Evolutionary conservation across 2,113 vertebrate species (phyloP).

Genomic region (Burhinus bistriatus): DNA sequence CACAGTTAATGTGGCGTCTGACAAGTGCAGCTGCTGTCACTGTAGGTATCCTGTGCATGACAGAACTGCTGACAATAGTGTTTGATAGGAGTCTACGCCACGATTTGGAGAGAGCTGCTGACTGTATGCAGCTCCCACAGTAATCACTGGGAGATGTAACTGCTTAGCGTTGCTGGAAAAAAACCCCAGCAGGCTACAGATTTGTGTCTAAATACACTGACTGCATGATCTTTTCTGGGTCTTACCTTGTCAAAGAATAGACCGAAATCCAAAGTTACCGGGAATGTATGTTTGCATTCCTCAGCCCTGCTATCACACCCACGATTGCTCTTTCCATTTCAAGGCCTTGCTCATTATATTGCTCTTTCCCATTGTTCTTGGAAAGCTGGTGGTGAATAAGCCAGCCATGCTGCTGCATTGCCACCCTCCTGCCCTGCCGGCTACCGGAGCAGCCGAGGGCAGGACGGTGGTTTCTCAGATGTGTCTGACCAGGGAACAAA

Average conservation of each 20-base stretch:
- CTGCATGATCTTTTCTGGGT: neutral
- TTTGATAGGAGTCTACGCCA: neutral
- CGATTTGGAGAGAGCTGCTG: neutral
- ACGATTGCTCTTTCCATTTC: neutral
- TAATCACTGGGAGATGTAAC: neutral
- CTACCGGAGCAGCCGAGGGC: fast-evolving
- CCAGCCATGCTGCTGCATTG: neutral
- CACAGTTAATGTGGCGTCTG: neutral
- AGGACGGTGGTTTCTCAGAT: fast-evolving
- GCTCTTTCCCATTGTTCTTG: neutral
- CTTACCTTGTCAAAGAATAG: neutral
- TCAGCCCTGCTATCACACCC: neutral
- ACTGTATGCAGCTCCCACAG: neutral
- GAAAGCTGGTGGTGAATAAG: neutral
- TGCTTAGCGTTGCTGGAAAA: neutral
- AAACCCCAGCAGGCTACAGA: neutral
- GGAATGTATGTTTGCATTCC: neutral
- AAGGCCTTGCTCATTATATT: fast-evolving
- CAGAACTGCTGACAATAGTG: neutral
- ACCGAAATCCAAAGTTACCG: neutral
- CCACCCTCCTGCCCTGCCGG: neutral
- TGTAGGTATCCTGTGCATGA: neutral
- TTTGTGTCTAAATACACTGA: neutral
- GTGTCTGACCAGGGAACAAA: fast-evolving
- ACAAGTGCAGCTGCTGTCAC: neutral